Evolutionary conservation across 2,113 vertebrate species (phyloP), one percentile per base, ranked within the genome.

Genomic region (Seriola quinqueradiata): DNA sequence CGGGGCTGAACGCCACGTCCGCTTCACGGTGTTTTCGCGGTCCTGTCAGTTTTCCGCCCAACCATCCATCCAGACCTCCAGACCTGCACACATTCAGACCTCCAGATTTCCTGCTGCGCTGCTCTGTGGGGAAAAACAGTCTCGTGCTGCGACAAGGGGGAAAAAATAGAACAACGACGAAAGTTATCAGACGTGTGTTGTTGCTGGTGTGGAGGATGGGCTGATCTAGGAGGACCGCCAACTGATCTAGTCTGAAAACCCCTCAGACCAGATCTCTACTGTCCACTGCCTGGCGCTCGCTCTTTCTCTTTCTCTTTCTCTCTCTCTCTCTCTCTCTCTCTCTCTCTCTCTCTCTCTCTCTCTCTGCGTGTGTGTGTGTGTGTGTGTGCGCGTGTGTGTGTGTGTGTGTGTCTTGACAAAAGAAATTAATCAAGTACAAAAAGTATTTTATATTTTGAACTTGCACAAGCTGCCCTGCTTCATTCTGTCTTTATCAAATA

Each of bases 171-270:
- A 21, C 16, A 52, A 25, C 17, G 10, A 63, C 23, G 13, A 2
- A 66, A 55, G 13, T 48, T 16, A 17, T 16, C 2, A n/a, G 6
- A 44, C 7, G 58, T 12, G 25, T 17, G 36, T 55, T 54, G 44
- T 10, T 3, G 8, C 50, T 19, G 19, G 7, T n/a, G n/a, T 4
- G 6, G 19, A 71, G 70, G 11, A 4, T 2, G 19, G 40, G 4
- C n/a, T 17, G 28, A 6, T n/a, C 3, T 6, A 36, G 8, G 3
- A 42, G 40, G 1, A 46, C 58, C 16, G 8, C 9, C 8, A 32
- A 72, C 72, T 88, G 90, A 82, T 79, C 81, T 65, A 73, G 21
- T 34, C 13, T 50, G 42, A 25, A 67, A 28, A 1, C n/a, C 6
- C 40, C 40, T 59, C 16, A 28, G 28, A 81, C 38, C 55, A 12